A percentile compares a stretch with the other conserved stretches of the same genome.
Evolutionary conservation across 2,888 invertebrate species (phyloP).

Genomic region (Eupithecia exiguata): DNA sequence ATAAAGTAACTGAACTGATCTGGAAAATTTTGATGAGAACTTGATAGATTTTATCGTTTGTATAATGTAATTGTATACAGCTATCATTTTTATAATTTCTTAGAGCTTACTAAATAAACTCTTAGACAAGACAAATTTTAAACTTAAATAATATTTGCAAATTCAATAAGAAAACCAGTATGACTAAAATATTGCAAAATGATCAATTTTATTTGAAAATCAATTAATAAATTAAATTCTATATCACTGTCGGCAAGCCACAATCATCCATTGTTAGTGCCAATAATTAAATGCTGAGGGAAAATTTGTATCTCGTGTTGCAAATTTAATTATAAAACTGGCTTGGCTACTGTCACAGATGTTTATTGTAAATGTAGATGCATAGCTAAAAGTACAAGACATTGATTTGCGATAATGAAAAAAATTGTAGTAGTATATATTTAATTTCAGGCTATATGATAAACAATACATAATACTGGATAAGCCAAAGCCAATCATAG

Average conservation of each 20-base stretch:
- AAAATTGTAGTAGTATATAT: background rate
- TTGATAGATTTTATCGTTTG: background rate
- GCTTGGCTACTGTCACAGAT: conserved; percentile 65
- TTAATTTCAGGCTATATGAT: too few species aligned
- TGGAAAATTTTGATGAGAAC: too few species aligned
- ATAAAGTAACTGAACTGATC: too few species aligned
- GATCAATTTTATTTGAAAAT: background rate
- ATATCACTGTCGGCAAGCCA: background rate
- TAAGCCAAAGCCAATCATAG: too few species aligned
- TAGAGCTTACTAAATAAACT: background rate
- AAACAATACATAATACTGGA: too few species aligned
- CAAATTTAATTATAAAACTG: conserved; percentile 75
- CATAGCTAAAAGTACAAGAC: background rate
- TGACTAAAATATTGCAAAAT: background rate
- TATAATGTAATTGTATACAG: background rate
- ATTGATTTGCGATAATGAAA: background rate
- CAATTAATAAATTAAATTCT: background rate
- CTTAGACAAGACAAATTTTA: background rate
- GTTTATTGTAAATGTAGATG: conserved; percentile 47
- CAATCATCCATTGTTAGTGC: conserved; percentile 7
- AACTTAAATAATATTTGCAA: background rate
- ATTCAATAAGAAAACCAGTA: background rate
- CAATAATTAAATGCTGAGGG: conserved; percentile 55
- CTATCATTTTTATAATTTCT: background rate
- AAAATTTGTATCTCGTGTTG: conserved; percentile 69